These are phyloP conservation scores for Phymorhynchus buccinoides DNA, from an alignment of 1,140 invertebrate species.

Conservation along the genomic window DNA sequence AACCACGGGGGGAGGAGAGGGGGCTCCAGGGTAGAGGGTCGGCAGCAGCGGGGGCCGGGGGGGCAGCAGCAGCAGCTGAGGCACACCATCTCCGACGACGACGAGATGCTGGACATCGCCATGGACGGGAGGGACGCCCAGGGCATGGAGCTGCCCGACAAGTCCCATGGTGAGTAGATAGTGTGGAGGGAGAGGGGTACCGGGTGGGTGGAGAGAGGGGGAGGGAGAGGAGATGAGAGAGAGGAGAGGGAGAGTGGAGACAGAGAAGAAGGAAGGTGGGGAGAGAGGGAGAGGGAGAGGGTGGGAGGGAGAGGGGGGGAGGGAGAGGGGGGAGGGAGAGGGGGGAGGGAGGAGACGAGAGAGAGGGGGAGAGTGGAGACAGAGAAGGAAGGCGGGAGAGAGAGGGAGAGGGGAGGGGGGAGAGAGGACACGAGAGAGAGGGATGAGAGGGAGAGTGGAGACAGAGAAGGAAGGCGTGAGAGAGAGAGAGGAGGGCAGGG, in stretches of 20 bases:
- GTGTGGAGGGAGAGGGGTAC: neutral
- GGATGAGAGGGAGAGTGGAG: too few species aligned
- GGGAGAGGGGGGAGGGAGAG: too few species aligned
- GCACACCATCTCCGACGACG: conserved; percentile 44
- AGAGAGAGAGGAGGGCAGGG: too few species aligned
- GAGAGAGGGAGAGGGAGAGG: conserved; percentile 30
- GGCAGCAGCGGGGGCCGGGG: neutral
- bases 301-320: neutral
- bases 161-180: conserved; percentile 31
- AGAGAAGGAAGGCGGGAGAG: too few species aligned
- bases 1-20: too few species aligned
- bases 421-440: too few species aligned
- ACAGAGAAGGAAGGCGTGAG: too few species aligned
- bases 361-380: too few species aligned
- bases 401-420: too few species aligned
- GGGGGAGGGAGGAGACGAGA: too few species aligned
- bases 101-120: conserved; percentile 45
- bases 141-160: conserved; percentile 37
- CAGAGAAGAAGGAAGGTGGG: neutral
- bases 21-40: conserved; percentile 14
- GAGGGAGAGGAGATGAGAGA: neutral
- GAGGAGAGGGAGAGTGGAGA: too few species aligned
- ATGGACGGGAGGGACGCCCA: conserved; percentile 49
- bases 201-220: neutral
- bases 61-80: neutral